Percentiles rank a stretch among this genome's conserved stretches.
Evolutionary conservation across 2,113 vertebrate genomes (phyloP).

Genomic region (Triplophysa siluroides): DNA sequence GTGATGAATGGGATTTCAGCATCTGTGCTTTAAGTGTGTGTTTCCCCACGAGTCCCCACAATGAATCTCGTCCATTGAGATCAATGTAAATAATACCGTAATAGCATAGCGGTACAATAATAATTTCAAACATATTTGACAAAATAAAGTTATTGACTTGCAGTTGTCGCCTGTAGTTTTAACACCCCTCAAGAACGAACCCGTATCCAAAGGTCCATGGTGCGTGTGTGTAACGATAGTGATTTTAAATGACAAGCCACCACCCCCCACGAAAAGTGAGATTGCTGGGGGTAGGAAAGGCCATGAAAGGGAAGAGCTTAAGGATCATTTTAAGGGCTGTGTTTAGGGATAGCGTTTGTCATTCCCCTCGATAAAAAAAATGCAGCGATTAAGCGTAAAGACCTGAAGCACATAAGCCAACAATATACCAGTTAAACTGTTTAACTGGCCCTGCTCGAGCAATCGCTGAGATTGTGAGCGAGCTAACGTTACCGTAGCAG

Average conservation of each 20-base stretch:
- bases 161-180: too few species aligned
- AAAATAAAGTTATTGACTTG: too few species aligned
- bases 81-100: too few species aligned
- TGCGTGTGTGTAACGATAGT: conserved; percentile 30
- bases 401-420: background rate
- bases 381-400: background rate
- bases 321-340: conserved; percentile 39
- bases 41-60: too few species aligned
- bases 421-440: conserved; percentile 10
- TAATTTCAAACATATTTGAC: too few species aligned
- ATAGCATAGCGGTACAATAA: too few species aligned
- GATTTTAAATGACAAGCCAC: background rate
- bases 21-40: too few species aligned
- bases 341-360: conserved; percentile 18
- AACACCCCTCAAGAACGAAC: too few species aligned
- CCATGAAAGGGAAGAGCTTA: conserved; percentile 64
- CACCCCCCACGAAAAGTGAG: conserved; percentile 65
- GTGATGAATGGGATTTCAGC: too few species aligned
- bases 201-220: too few species aligned
- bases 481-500: conserved; percentile 48
- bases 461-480: conserved; percentile 23
- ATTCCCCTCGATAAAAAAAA: background rate
- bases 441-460: background rate
- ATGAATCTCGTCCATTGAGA: too few species aligned
- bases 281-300: conserved; percentile 61